Percentiles rank a stretch among this genome's conserved stretches.
Conservation (phyloP, 1,140 invertebrate genomes). For the Aricia agestis region DNA sequence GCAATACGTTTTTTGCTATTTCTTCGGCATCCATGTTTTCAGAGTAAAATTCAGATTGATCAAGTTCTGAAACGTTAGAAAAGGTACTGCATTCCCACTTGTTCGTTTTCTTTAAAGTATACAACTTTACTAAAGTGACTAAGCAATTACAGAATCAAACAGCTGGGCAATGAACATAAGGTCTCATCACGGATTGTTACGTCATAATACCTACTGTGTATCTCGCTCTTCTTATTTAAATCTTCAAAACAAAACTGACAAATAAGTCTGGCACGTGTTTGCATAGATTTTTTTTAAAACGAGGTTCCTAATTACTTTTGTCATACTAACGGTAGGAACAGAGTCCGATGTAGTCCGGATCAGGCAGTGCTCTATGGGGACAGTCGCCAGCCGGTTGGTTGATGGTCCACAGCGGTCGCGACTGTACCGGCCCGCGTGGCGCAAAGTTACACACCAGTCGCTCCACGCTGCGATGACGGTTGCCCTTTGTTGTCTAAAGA, state of each 20-base stretch:
- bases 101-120: too few relatives aligned
- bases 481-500: slow-evolving; percentile 39
- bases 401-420: slow-evolving; percentile 42
- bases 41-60: slow-evolving; percentile 29
- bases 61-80: background rate
- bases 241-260: too few relatives aligned
- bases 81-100: background rate
- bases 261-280: too few relatives aligned
- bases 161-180: too few relatives aligned
- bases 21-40: slow-evolving; percentile 36
- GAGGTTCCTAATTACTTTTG: too few relatives aligned
- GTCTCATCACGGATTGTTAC: too few relatives aligned
- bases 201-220: too few relatives aligned
- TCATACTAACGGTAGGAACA: slow-evolving; percentile 47
- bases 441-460: slow-evolving; percentile 64
- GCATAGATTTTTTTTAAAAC: too few relatives aligned
- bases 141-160: too few relatives aligned
- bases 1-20: slow-evolving; percentile 44
- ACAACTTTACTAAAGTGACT: too few relatives aligned
- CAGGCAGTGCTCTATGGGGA: slow-evolving; percentile 37
- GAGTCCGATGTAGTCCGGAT: slow-evolving; percentile 32
- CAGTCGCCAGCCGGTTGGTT: slow-evolving; percentile 39
- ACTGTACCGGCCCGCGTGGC: slow-evolving; percentile 39
- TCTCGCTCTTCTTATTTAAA: too few relatives aligned
- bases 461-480: slow-evolving; percentile 47